Evolutionary conservation across 2,797 vertebrate genomes (phyloP).

Genomic region (Sciurus carolinensis): DNA sequence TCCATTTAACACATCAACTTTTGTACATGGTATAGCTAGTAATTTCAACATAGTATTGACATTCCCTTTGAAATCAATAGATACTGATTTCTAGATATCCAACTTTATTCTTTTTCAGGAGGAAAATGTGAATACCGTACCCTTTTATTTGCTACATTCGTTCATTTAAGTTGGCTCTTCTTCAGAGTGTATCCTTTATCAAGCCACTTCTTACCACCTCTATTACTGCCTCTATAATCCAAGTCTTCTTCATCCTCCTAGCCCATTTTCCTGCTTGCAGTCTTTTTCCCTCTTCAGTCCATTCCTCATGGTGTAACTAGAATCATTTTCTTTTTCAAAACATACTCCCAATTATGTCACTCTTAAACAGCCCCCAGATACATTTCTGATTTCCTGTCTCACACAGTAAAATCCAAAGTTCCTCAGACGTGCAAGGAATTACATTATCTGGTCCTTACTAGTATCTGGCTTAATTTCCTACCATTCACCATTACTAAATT

Average conservation of each 20-base stretch:
- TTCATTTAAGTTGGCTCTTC: not conserved
- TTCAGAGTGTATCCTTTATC: constrained; percentile 16
- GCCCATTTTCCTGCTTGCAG: not conserved
- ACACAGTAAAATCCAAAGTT: not conserved
- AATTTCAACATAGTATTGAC: constrained; percentile 12
- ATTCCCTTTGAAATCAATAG: constrained; percentile 2
- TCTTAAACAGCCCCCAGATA: constrained; percentile 1
- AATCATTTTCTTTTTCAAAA: not conserved
- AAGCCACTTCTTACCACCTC: not conserved
- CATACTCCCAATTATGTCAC: not conserved
- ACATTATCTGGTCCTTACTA: not conserved
- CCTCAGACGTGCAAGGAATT: not conserved
- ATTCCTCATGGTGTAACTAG: not conserved
- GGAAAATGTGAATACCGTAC: not conserved
- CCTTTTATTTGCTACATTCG: not conserved
- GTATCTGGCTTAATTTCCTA: not conserved
- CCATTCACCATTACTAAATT: not conserved
- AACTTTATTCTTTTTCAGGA: constrained; percentile 4
- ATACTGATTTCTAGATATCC: constrained; percentile 18
- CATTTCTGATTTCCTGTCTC: not conserved
- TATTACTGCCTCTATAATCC: not conserved
- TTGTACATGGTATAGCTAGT: not conserved
- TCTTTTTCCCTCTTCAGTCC: not conserved
- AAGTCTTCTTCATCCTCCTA: not conserved
- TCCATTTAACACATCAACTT: constrained; percentile 21